Conservation (phyloP, 2,797 vertebrate species). For the Paramormyrops hopkinsi region DNA sequence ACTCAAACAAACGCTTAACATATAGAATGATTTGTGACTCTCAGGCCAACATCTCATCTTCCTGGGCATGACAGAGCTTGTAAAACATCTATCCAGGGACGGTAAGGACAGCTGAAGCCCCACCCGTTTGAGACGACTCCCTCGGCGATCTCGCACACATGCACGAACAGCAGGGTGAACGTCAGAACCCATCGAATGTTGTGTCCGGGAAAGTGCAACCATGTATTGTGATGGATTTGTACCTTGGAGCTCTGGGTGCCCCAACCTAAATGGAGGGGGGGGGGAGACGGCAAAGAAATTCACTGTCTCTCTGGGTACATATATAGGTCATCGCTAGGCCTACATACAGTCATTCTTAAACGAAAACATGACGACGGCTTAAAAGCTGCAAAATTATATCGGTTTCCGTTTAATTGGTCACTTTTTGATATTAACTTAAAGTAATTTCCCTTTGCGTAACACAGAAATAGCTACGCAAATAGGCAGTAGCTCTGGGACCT, state of each 20-base stretch:
- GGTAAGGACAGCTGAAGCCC: slow-evolving; percentile 37
- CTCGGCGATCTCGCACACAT: slow-evolving; percentile 94
- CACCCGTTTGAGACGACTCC: slow-evolving; percentile 88
- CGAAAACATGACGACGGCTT: background rate
- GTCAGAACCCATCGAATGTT: slow-evolving; percentile 95
- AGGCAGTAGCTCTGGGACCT: slow-evolving; percentile 7
- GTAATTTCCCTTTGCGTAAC: background rate
- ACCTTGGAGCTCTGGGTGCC: slow-evolving; percentile 98
- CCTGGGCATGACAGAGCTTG: background rate
- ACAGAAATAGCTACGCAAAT: background rate
- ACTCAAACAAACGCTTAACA: background rate
- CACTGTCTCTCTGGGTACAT: background rate
- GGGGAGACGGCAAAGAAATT: background rate
- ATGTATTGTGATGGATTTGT: slow-evolving; percentile 98
- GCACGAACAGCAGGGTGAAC: slow-evolving; percentile 87
- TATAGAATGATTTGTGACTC: background rate
- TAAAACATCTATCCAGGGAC: background rate
- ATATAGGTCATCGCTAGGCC: background rate
- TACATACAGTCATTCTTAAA: background rate
- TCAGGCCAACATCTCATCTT: background rate
- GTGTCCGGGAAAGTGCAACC: slow-evolving; percentile 97
- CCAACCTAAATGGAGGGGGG: slow-evolving; percentile 70
- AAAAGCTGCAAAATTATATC: background rate
- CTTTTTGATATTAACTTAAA: background rate
- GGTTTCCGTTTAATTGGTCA: background rate